Conservation (phyloP, 2,113 vertebrate genomes). For the Elachura formosa region DNA sequence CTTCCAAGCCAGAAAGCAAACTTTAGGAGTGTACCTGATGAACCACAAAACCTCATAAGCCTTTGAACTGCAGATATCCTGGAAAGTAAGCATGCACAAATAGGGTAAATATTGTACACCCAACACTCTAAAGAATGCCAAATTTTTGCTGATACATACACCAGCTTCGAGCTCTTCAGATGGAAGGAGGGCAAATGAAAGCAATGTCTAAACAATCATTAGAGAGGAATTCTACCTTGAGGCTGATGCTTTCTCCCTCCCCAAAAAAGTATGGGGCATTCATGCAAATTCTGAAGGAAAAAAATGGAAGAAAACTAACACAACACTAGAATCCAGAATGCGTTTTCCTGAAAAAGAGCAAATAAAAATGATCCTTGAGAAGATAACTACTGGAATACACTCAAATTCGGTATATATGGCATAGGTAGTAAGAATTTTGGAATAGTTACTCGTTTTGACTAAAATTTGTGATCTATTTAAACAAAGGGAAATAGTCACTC, state of each 20-base stretch:
- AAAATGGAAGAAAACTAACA: neutral
- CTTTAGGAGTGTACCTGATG: neutral
- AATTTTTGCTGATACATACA: neutral
- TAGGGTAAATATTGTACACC: neutral
- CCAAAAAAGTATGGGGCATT: neutral
- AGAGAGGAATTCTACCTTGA: neutral
- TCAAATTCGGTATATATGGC: neutral
- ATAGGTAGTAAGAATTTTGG: neutral
- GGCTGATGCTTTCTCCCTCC: neutral
- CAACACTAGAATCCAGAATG: neutral
- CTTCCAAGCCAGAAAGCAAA: neutral
- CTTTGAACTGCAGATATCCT: neutral
- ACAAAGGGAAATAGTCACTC: neutral
- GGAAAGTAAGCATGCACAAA: neutral
- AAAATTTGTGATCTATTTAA: neutral
- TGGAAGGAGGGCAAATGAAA: neutral
- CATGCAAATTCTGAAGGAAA: neutral
- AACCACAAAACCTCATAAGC: neutral
- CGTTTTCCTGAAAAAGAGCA: neutral
- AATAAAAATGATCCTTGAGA: neutral
- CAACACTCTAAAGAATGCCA: neutral
- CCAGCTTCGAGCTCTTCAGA: neutral
- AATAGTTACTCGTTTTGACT: neutral
- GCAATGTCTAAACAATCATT: neutral
- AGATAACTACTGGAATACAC: neutral